Conservation (phyloP, 2,888 invertebrate species). For the Noctua janthina region DNA sequence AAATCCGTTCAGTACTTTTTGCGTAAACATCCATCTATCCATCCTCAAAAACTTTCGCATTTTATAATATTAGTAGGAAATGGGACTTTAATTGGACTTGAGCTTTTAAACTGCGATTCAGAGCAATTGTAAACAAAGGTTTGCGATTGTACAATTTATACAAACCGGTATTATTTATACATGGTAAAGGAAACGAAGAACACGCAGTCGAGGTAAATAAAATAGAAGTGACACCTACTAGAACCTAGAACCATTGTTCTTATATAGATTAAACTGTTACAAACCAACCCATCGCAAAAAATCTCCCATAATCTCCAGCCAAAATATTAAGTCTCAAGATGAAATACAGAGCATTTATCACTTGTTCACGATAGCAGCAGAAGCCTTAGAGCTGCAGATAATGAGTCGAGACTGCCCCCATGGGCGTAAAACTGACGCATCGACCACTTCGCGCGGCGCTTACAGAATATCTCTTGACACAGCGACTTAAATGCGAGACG, state of each 20-base stretch:
- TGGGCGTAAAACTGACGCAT: conserved; percentile 59
- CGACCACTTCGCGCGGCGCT: conserved; percentile 12
- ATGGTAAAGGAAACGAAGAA: not conserved
- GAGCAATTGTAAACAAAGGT: not conserved
- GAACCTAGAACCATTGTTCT: not conserved
- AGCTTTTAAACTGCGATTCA: not conserved
- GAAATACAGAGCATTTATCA: conserved; percentile 66
- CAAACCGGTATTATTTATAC: not conserved
- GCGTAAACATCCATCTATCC: too few relatives aligned
- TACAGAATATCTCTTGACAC: conserved; percentile 49
- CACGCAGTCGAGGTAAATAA: not conserved
- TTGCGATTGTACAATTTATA: not conserved
- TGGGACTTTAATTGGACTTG: not conserved
- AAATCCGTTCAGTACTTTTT: too few relatives aligned
- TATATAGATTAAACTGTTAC: not conserved
- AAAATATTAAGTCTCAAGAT: conserved; percentile 52
- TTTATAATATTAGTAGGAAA: too few relatives aligned
- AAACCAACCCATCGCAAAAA: not conserved
- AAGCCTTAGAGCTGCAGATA: conserved; percentile 68
- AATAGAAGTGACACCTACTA: not conserved
- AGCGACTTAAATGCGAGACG: conserved; percentile 27
- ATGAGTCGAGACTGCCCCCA: conserved; percentile 70
- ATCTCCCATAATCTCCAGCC: not conserved
- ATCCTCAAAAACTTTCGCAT: too few relatives aligned
- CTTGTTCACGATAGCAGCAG: conserved; percentile 49